Evolutionary conservation across 2,797 vertebrate genomes (phyloP).

Genomic region (Protonibea diacanthus): DNA sequence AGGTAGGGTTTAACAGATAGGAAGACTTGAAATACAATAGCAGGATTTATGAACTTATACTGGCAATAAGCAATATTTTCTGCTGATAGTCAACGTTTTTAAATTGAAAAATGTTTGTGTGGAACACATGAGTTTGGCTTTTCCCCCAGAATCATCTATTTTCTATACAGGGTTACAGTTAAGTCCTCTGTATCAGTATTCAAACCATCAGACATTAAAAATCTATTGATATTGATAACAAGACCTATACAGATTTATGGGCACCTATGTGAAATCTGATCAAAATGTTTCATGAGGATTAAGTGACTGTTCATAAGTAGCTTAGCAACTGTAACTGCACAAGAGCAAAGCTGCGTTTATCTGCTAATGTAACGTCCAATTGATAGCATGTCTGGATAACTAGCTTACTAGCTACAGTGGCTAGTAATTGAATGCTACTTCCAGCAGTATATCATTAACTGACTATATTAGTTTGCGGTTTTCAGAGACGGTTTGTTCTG

Average conservation of each 20-base stretch:
- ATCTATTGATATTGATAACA: not conserved
- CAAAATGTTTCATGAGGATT: not conserved
- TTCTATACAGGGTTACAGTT: not conserved
- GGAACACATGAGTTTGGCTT: not conserved
- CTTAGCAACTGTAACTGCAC: not conserved
- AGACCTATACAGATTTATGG: not conserved
- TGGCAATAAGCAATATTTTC: slow-evolving; percentile 12
- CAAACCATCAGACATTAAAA: not conserved
- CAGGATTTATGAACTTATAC: not conserved
- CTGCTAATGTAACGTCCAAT: not conserved
- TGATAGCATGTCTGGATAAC: not conserved
- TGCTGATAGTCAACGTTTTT: slow-evolving; percentile 5
- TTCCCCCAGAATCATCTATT: not conserved
- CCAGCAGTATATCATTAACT: not conserved
- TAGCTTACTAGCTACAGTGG: not conserved
- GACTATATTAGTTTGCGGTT: not conserved
- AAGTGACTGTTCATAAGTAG: not conserved
- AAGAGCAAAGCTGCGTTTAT: not conserved
- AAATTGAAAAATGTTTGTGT: not conserved
- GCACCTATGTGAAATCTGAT: not conserved
- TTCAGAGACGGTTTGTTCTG: no score
- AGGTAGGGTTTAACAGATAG: slow-evolving; percentile 27
- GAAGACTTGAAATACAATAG: slow-evolving; percentile 11
- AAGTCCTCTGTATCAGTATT: not conserved
- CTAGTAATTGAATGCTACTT: no score